Conservation (phyloP, 2,888 invertebrate species). For the Arge pagana region DNA sequence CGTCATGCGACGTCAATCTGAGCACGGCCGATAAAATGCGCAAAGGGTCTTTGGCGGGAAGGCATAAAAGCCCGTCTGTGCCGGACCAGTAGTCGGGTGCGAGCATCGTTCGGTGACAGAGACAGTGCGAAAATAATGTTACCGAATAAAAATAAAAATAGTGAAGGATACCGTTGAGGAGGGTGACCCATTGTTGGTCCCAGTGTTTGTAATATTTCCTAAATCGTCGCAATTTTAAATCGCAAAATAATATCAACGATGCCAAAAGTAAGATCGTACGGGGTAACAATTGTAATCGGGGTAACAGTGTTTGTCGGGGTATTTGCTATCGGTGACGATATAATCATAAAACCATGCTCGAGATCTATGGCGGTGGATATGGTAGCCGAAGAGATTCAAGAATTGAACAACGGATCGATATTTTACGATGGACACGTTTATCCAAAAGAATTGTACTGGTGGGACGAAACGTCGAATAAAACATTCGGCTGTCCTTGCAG, state of each 20-base stretch:
- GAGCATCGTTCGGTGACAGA: slow-evolving; percentile 11
- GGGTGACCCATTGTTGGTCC: no score
- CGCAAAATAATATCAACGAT: no score
- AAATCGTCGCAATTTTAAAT: no score
- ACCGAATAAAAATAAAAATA: no score
- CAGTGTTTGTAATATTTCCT: no score
- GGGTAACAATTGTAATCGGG: no score
- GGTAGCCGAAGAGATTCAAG: slow-evolving; percentile 3
- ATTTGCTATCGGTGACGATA: background rate
- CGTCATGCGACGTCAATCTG: no score
- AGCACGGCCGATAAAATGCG: slow-evolving; percentile 4
- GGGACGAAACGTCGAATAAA: slow-evolving; percentile 27
- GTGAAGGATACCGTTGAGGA: slow-evolving; percentile 2
- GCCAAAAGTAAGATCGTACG: no score
- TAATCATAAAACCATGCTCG: slow-evolving; percentile 18
- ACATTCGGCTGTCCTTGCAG: slow-evolving; percentile 43
- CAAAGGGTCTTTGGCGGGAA: slow-evolving; percentile 15
- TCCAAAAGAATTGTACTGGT: slow-evolving; percentile 31
- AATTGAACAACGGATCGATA: slow-evolving; percentile 35
- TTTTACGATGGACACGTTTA: slow-evolving; percentile 34
- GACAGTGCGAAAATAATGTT: no score
- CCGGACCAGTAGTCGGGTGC: slow-evolving; percentile 7
- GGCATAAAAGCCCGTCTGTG: slow-evolving; percentile 1
- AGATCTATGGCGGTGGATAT: background rate
- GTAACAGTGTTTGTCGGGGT: no score